These are phyloP conservation scores for Pyxicephalus adspersus DNA, from an alignment of 2,113 vertebrate species.

Conservation along the genomic window DNA sequence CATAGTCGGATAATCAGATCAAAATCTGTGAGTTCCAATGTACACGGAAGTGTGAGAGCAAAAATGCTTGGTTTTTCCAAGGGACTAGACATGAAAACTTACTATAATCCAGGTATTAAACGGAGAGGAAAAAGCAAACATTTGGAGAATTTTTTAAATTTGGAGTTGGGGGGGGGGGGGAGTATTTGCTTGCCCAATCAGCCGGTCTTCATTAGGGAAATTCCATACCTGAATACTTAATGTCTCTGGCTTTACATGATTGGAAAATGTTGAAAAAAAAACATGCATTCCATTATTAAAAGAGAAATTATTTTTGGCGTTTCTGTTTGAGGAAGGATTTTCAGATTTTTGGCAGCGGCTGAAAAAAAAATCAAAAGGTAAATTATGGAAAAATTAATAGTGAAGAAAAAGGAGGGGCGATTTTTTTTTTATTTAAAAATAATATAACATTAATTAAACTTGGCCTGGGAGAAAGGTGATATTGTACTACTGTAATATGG, in stretches of 20 bases:
- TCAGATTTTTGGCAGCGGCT: slow-evolving; percentile 27
- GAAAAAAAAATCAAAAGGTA: slow-evolving; percentile 1
- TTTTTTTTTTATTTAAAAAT: slow-evolving; percentile 36
- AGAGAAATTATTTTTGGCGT: slow-evolving; percentile 44
- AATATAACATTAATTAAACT: slow-evolving; percentile 23
- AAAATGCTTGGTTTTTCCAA: neutral
- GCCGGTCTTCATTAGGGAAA: slow-evolving; percentile 33
- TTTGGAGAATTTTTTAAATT: neutral
- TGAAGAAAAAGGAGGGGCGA: neutral
- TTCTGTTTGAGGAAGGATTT: slow-evolving; percentile 29
- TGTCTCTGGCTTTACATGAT: slow-evolving; percentile 16
- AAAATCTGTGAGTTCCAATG: neutral
- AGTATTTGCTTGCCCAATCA: slow-evolving; percentile 5
- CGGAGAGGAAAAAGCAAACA: neutral
- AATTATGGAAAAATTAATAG: slow-evolving; percentile 20
- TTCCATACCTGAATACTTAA: slow-evolving; percentile 45
- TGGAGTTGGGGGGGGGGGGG: neutral
- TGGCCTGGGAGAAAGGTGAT: neutral
- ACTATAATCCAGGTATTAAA: neutral
- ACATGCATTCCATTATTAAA: slow-evolving; percentile 19
- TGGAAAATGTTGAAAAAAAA: slow-evolving; percentile 1
- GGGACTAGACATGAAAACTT: neutral
- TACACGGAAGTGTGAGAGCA: neutral
- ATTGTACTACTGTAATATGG: neutral
- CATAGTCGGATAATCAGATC: neutral